phyloP scores from a whole-genome alignment of 1,140 invertebrate genomes.

The Apis laboriosa region DNA sequence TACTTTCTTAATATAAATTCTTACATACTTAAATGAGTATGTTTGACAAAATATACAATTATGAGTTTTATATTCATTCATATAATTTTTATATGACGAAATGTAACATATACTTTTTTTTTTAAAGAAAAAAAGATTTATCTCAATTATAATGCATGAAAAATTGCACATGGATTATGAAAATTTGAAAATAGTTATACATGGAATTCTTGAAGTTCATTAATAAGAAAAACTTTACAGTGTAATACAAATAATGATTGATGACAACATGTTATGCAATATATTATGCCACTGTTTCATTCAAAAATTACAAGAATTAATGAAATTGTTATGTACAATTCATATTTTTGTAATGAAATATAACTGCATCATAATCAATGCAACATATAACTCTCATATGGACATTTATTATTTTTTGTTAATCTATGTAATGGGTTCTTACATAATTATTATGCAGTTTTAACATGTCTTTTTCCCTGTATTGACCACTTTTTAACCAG shows the following conservation, averaged over 20 bases:
- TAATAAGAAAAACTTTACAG: constrained; percentile 39
- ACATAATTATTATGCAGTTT: constrained; percentile 63
- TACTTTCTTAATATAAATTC: constrained; percentile 40
- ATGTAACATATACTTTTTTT: constrained; percentile 31
- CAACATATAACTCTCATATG: constrained; percentile 58
- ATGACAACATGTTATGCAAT: constrained; percentile 50
- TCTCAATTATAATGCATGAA: constrained; percentile 23
- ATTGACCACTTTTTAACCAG: constrained; percentile 59
- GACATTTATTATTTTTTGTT: constrained; percentile 45
- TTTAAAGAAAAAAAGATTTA: constrained; percentile 17
- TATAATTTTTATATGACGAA: constrained; percentile 43
- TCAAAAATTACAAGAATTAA: constrained; percentile 61
- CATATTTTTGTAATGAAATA: constrained; percentile 56
- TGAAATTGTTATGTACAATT: constrained; percentile 68
- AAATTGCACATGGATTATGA: constrained; percentile 56
- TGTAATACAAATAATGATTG: constrained; percentile 44
- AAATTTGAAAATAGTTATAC: neutral
- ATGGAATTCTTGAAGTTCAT: constrained; percentile 25
- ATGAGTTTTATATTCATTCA: constrained; percentile 39
- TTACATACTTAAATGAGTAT: constrained; percentile 41
- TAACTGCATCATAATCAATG: constrained; percentile 56
- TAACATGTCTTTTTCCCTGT: constrained; percentile 54
- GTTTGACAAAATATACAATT: constrained; percentile 44
- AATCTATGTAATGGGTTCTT: constrained; percentile 49
- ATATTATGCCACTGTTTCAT: constrained; percentile 42